Conservation (phyloP, 2,797 vertebrate genomes). For the Eurystomus glaucurus region DNA sequence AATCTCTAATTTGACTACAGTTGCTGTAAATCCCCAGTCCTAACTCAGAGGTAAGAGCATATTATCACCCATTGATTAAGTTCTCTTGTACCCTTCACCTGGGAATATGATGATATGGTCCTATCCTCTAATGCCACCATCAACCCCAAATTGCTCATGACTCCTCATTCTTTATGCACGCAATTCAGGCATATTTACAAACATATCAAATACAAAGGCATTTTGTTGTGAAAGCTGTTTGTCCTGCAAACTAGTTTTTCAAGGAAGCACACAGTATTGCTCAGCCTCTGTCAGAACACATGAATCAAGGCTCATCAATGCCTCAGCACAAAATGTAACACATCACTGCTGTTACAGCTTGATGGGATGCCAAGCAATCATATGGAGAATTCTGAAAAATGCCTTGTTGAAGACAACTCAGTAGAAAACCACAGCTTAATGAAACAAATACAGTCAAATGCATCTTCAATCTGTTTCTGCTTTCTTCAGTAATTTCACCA, state of each 20-base stretch:
- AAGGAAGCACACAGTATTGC: not conserved
- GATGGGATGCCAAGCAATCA: not conserved
- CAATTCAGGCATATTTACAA: constrained; percentile 25
- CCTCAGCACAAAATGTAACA: not conserved
- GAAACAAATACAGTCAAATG: constrained; percentile 49
- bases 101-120: not conserved
- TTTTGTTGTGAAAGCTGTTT: constrained; percentile 59
- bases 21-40: not conserved
- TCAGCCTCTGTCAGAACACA: constrained; percentile 42
- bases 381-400: constrained; percentile 27
- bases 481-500: not conserved
- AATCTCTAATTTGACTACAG: not conserved
- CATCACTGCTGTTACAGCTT: not conserved
- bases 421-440: constrained; percentile 31
- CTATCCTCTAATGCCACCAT: not conserved
- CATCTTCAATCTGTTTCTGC: not conserved
- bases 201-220: constrained; percentile 24
- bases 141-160: not conserved
- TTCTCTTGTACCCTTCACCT: not conserved
- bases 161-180: not conserved
- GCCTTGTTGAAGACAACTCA: not conserved
- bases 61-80: not conserved
- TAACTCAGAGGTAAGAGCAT: not conserved
- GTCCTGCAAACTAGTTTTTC: constrained; percentile 21
- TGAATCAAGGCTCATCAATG: constrained; percentile 52